Base-by-base conservation (phyloP, 2,888 invertebrate species). In the Agriotes lineatus region DNA sequence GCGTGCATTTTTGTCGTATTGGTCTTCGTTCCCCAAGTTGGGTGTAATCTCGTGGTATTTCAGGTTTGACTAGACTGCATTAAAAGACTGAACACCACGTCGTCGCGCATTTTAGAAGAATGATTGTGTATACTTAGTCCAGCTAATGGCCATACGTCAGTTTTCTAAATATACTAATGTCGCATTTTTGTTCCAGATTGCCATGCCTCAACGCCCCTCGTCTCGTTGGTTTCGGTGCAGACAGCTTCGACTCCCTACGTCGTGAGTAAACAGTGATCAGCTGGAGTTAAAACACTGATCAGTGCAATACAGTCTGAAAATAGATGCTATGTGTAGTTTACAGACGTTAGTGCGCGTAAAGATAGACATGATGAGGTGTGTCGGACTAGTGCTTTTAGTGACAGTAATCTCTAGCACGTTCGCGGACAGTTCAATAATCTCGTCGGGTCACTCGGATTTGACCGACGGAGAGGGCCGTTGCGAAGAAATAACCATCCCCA, bases 401-500 rank as follows among this genome's bases (percentile, higher is more conserved):
- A 54, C 62, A 22, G 25, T 57, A 54, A 50, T 60, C n/a, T 50
- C 50, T 10, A 30, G 44, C 30, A 35, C 37, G n/a, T 56, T 56
- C 59, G 20, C 72, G 57, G 66, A 72, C 70, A 65, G 77, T 74
- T 78, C 81, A 37, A 71, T 81, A 10, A 77, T 81, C 22, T 79
- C 78, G 42, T 78, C 71, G 56, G 68, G 48, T 39, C 79, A 79
- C 71, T 56, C 78, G 57, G 78, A 81, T 72, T 44, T 83, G 22
- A 80, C 83, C 44, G 87, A 90, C 83, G 87, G 88, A 70, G 88
- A 88, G 73, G 87, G 88, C 6, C 88, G 93, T 80, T 99, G 99
- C 86, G 96, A 99, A 85, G 96, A 96, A 85, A 98, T 99, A 82
- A 96, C 95, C 74, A 97, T 99, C 79, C 97, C 98, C 45, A 97